These are phyloP conservation scores for Pseudobourletiella spinata DNA, from an alignment of 1,140 invertebrate species.

Conservation along the genomic window DNA sequence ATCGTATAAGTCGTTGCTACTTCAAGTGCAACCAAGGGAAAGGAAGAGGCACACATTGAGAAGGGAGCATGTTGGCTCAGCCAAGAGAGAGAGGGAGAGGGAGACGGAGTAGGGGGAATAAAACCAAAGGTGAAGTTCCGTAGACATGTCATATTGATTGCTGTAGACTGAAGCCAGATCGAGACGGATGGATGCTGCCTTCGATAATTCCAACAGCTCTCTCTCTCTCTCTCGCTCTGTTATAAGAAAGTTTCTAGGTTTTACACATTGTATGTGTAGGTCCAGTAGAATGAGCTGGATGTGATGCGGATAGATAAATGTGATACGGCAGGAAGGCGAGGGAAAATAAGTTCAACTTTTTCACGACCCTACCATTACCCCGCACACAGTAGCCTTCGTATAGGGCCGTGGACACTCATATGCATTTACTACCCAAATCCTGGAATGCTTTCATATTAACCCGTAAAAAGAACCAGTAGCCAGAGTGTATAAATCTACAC, in stretches of 20 bases:
- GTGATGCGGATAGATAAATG: conserved; percentile 5
- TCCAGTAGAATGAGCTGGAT: neutral
- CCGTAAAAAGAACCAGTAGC: neutral
- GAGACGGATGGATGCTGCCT: neutral
- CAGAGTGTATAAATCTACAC: neutral
- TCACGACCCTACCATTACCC: neutral
- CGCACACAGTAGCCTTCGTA: too few relatives aligned
- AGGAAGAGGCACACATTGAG: neutral
- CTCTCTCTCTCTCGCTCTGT: too few relatives aligned
- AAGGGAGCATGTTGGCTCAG: too few relatives aligned
- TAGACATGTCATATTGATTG: conserved; percentile 3
- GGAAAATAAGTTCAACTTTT: neutral
- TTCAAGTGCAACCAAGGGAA: too few relatives aligned
- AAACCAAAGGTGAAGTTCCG: too few relatives aligned
- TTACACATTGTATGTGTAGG: neutral
- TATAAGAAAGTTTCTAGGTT: neutral
- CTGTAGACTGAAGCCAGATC: neutral
- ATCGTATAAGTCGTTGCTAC: too few relatives aligned
- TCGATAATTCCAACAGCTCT: neutral
- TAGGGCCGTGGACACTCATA: too few relatives aligned
- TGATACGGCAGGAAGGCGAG: neutral
- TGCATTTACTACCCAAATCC: neutral
- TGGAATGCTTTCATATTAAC: neutral
- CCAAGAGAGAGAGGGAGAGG: neutral
- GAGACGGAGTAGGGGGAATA: neutral